A percentile compares a stretch with the other conserved stretches of the same genome.
Conservation (phyloP, 2,888 invertebrate species). For the Caenorhabditis sp. region DNA sequence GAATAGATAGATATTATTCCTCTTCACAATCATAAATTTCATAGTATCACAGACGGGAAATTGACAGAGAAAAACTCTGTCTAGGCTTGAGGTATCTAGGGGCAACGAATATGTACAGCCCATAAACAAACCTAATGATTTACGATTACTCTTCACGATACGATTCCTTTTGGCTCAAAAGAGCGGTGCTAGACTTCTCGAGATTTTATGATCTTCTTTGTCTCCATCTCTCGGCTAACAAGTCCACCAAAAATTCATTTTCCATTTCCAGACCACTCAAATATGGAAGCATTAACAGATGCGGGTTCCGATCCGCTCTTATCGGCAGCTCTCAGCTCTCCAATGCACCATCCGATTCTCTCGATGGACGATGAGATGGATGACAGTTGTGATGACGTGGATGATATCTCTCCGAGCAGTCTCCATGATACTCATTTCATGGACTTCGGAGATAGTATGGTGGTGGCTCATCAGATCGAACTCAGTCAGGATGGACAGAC, state of each 20-base stretch:
- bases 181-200: too few species aligned
- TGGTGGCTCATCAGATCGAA: not conserved
- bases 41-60: not conserved
- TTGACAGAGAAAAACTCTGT: not conserved
- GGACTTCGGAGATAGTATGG: slow-evolving; percentile 36
- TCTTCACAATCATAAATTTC: too few species aligned
- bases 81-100: slow-evolving; percentile 16
- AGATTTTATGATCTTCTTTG: not conserved
- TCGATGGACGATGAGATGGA: slow-evolving; percentile 27
- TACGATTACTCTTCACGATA: slow-evolving; percentile 14
- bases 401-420: slow-evolving; percentile 25
- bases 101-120: slow-evolving; percentile 3
- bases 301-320: slow-evolving; percentile 44
- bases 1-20: too few species aligned
- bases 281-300: slow-evolving; percentile 51
- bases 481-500: not conserved
- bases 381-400: slow-evolving; percentile 39
- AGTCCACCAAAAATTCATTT: not conserved
- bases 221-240: not conserved
- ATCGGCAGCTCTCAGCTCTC: slow-evolving; percentile 28
- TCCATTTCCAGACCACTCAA: slow-evolving; percentile 1
- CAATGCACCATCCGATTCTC: slow-evolving; percentile 5
- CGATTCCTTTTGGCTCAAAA: not conserved
- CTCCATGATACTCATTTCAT: slow-evolving; percentile 38
- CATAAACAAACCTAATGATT: slow-evolving; percentile 17